These are phyloP conservation scores for Amiota communis DNA, from an alignment of 2,888 invertebrate species.

Conservation along the genomic window DNA sequence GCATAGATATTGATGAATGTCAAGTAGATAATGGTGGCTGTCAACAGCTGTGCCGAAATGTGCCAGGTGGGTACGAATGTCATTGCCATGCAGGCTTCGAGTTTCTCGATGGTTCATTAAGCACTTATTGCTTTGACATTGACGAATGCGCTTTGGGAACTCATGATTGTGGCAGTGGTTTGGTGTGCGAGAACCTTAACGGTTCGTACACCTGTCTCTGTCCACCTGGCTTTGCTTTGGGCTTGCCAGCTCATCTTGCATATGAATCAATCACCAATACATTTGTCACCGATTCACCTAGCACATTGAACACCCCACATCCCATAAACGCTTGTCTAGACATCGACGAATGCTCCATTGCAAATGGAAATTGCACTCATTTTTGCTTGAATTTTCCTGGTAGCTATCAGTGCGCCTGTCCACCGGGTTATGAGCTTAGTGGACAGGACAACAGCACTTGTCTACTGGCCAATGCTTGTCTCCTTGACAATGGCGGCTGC, in stretches of 20 bases:
- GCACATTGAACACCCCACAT: conserved; percentile 28
- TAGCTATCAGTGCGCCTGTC: conserved; percentile 66
- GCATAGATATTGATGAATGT: conserved; percentile 76
- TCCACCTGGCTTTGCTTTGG: conserved; percentile 73
- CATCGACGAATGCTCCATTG: conserved; percentile 74
- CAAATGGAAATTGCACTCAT: conserved; percentile 74
- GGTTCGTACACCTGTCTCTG: conserved; percentile 74
- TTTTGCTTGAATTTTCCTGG: conserved; percentile 71
- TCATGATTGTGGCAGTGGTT: conserved; percentile 62
- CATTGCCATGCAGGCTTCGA: conserved; percentile 74
- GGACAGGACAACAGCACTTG: conserved; percentile 65
- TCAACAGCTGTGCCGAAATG: conserved; percentile 73
- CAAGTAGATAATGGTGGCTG: conserved; percentile 71
- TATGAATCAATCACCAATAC: conserved; percentile 18
- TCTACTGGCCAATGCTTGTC: conserved; percentile 68
- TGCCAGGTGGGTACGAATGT: conserved; percentile 75
- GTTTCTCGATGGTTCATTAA: conserved; percentile 53
- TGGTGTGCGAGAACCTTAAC: conserved; percentile 70
- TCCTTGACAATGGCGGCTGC: conserved; percentile 63
- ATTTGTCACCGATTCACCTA: conserved; percentile 26
- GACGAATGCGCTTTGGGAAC: conserved; percentile 75
- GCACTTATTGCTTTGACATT: conserved; percentile 67
- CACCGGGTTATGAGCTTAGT: conserved; percentile 57
- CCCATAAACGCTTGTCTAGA: conserved; percentile 71
- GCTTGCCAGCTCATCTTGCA: conserved; percentile 37